These are phyloP conservation scores for Apis laboriosa DNA, from an alignment of 1,140 invertebrate species.

Conservation along the genomic window DNA sequence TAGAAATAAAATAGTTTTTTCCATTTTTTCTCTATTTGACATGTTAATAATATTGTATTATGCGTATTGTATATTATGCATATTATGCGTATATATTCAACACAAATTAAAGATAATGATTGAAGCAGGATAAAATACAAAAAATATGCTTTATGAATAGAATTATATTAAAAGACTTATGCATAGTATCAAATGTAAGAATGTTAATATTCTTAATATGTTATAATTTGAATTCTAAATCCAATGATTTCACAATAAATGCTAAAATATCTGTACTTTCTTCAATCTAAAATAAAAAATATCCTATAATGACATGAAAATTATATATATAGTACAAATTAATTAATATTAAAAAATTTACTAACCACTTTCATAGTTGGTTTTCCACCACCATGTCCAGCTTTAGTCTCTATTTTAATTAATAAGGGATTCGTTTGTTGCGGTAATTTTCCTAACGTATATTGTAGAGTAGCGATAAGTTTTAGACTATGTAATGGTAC, in stretches of 20 bases:
- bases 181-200: constrained; percentile 35
- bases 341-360: constrained; percentile 48
- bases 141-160: not conserved
- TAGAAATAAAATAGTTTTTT: not conserved
- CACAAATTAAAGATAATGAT: not conserved
- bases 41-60: not conserved
- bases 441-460: constrained; percentile 84
- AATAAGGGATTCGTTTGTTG: constrained; percentile 94
- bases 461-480: constrained; percentile 95
- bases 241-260: constrained; percentile 91
- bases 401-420: constrained; percentile 95
- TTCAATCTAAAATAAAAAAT: constrained; percentile 88
- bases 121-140: not conserved
- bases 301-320: constrained; percentile 38
- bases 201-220: constrained; percentile 20
- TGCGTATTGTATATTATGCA: no score
- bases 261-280: constrained; percentile 93
- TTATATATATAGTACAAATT: constrained; percentile 23
- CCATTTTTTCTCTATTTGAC: not conserved
- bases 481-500: constrained; percentile 98
- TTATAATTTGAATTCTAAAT: constrained; percentile 83
- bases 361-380: constrained; percentile 95
- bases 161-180: constrained; percentile 25
- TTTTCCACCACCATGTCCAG: constrained; percentile 97
- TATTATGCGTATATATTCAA: not conserved